Evolutionary conservation across 2,888 invertebrate genomes (phyloP), one percentile per base, ranked within the genome.

Genomic region (Ephialtes manifestator): DNA sequence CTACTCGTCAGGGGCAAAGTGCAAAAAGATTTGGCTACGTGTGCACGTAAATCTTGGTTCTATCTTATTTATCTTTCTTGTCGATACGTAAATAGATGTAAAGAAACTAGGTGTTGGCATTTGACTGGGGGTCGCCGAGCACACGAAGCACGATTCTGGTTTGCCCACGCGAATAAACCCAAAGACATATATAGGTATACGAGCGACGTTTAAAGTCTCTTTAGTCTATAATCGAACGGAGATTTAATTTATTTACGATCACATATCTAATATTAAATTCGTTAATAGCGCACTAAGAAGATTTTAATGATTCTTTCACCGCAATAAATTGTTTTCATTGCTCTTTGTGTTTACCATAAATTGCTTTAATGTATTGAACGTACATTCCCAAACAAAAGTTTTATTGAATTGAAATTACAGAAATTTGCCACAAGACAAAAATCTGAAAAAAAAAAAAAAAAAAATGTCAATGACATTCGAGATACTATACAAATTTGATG

Each of bases 101-200:
- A 48, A 46, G 24, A 43, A 67, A 67, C 53, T 53, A 20, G 67
- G 67, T 28, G 67, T 43, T 43, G 67, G 24, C 67, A 67, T 67
- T 67, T 13, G 13, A 24, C 24, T 67, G 28, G 15, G 15, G 46
- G 13, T 46, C 28, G 8, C 15, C 20, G 46, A 7, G 24, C 68
- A n/a, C 8, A 1, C 4, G 20, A 18, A 20, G 2, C 24, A 48
- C 48, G 15, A n/a, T 48, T 48, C 13, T n/a, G 15, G 48, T 48
- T 48, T 15, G n/a, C 48, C 48, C n/a, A 48, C 15, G n/a, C 48
- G 48, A 48, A 48, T n/a, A 4, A 48, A 48, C 48, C n/a, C n/a
- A 15, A 13, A 48, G 48, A 1, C n/a, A 48, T 48, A 13, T 48
- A 15, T 5, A 15, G 13, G 2, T 48, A 48, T 48, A 48, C 3